Base-by-base conservation (phyloP, 2,888 invertebrate species). In the Aplocera efformata region DNA sequence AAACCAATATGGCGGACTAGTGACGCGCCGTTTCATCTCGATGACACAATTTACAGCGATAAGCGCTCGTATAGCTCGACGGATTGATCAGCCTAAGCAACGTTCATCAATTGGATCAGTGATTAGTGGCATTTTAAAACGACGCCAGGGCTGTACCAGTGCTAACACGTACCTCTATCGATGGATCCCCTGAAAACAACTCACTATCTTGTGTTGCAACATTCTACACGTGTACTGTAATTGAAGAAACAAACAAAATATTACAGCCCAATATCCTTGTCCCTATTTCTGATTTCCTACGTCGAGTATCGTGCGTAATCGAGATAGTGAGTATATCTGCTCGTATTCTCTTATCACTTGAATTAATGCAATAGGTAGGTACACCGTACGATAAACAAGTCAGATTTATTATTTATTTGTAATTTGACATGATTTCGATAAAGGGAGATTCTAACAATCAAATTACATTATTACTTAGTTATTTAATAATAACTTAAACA, bases 211-310 rank as follows among this genome's bases (percentile, higher is more conserved):
- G 50, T 79, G 75, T 81, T 71, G 83, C 74, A 81, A 84, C 63
- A 32, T 50, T 48, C 61, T 71, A 79, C 80, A 81, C 84, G 79
- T 76, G 81, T 72, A 66, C 52, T 58, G 59, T 74, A 78, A 78
- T 75, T 67, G 68, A 72, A 69, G 68, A 67, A 78, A 79, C 72
- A 78, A 81, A 78, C 79, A 77, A 75, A 61, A 71, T 72, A 64
- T 60, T 56, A 56, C 64, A 50, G 42, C 57, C 70, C 62, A 60
- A 71, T 73, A 84, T 81, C 88, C 86, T 86, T 86, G 86, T 68
- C 82, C 86, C 79, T 75, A 79, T 85, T 85, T 81, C 74, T 75
- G 68, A 73, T 83, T 84, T 81, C 80, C 84, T 83, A 75, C 69
- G 70, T 60, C 57, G 68, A 74, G 71, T 72, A 67, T 67, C 66